Percentiles rank a stretch among this genome's conserved stretches.
Conservation (phyloP, 2,888 invertebrate species). For the Ptychoptera contaminata region DNA sequence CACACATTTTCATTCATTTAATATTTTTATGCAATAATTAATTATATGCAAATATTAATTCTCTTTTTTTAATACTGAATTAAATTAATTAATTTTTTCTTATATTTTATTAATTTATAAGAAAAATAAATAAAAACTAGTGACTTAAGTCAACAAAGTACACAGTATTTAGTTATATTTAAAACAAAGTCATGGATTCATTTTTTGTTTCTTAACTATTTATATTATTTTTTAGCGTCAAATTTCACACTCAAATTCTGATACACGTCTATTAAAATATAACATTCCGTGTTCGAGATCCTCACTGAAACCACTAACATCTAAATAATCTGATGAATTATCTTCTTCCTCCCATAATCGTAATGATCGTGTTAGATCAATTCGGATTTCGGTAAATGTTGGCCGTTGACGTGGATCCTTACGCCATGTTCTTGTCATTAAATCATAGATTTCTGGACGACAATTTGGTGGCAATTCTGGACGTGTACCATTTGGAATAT, state of each 20-base stretch:
- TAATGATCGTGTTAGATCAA: slow-evolving; percentile 26
- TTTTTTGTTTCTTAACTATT: too few species aligned
- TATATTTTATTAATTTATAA: too few species aligned
- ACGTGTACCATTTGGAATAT: slow-evolving; percentile 61
- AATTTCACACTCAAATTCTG: slow-evolving; percentile 50
- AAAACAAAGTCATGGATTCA: too few species aligned
- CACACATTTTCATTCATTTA: too few species aligned
- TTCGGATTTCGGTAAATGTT: slow-evolving; percentile 44
- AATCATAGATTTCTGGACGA: slow-evolving; percentile 48
- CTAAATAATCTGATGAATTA: slow-evolving; percentile 30
- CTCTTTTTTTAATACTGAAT: too few species aligned
- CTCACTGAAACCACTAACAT: slow-evolving; percentile 31
- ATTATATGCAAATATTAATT: too few species aligned
- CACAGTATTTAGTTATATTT: too few species aligned
- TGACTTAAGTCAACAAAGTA: too few species aligned
- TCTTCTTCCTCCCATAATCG: slow-evolving; percentile 28
- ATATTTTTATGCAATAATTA: too few species aligned
- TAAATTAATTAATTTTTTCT: too few species aligned
- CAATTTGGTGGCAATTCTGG: slow-evolving; percentile 67
- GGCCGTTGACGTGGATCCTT: slow-evolving; percentile 58
- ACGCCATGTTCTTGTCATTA: slow-evolving; percentile 48
- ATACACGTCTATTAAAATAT: slow-evolving; percentile 35
- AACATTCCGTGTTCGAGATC: slow-evolving; percentile 31
- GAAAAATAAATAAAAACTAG: too few species aligned
- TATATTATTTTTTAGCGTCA: slow-evolving; percentile 16